These are phyloP conservation scores for Heliothis subflexa DNA, from an alignment of 1,140 invertebrate genomes.

Conservation along the genomic window DNA sequence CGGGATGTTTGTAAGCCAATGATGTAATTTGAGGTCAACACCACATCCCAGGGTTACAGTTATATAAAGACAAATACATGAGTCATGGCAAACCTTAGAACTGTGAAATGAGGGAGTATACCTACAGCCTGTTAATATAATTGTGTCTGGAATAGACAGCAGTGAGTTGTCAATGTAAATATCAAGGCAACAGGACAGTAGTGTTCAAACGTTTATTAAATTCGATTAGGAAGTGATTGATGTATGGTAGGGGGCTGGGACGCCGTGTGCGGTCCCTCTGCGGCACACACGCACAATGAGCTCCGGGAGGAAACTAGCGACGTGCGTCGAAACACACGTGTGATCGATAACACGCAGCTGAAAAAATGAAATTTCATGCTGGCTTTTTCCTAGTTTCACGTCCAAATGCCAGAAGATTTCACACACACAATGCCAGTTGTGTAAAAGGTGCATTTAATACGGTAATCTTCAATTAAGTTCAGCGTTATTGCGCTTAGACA, in stretches of 20 bases:
- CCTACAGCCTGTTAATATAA: not conserved
- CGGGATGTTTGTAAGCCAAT: slow-evolving; percentile 4
- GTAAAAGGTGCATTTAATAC: not conserved
- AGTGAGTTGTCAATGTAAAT: slow-evolving; percentile 20
- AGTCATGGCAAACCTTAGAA: slow-evolving; percentile 21
- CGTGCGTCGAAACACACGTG: slow-evolving; percentile 39
- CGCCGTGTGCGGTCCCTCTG: slow-evolving; percentile 63
- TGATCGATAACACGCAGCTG: slow-evolving; percentile 49
- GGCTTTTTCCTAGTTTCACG: slow-evolving; percentile 11
- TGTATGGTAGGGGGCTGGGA: slow-evolving; percentile 55
- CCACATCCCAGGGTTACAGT: slow-evolving; percentile 10
- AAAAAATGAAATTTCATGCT: slow-evolving; percentile 37
- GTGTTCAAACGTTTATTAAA: slow-evolving; percentile 64
- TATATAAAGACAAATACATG: slow-evolving; percentile 4
- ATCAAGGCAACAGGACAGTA: slow-evolving; percentile 24
- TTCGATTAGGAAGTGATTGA: slow-evolving; percentile 77
- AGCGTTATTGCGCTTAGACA: not conserved
- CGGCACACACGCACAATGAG: slow-evolving; percentile 58
- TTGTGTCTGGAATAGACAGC: slow-evolving; percentile 15
- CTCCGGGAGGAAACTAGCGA: slow-evolving; percentile 42
- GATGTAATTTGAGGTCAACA: slow-evolving; percentile 26
- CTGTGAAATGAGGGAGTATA: not conserved
- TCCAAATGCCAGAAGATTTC: not conserved
- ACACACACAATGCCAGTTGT: not conserved
- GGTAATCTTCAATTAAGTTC: not conserved